Evolutionary conservation across 92 coral and sea anemone genomes (phyloP).

Genomic region (Epizoanthus ramosus): DNA sequence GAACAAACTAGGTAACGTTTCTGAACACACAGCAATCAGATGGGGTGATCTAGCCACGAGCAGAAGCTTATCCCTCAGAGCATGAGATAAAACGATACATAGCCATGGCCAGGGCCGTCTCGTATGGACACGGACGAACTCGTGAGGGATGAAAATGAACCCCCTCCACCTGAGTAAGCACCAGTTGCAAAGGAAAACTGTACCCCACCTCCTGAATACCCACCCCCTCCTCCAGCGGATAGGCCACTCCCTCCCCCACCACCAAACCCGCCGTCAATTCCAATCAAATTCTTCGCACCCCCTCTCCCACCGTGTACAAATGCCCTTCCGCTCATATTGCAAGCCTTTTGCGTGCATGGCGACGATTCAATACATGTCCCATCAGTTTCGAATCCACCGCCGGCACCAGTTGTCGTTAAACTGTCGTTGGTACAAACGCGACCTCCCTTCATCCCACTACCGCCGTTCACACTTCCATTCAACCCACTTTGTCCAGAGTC

Average conservation of each 20-base stretch:
- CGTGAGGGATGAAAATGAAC: conserved; percentile 17
- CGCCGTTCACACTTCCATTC: conserved; percentile 30
- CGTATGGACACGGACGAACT: neutral
- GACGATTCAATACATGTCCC: neutral
- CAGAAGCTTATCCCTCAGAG: no score
- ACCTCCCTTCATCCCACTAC: conserved; percentile 16
- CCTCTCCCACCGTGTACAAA: conserved; percentile 33
- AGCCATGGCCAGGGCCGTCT: neutral
- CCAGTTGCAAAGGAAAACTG: neutral
- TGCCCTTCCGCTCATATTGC: conserved; percentile 16
- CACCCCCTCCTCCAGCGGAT: conserved; percentile 31
- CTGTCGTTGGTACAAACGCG: neutral
- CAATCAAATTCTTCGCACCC: neutral
- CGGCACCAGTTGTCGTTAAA: conserved; percentile 14
- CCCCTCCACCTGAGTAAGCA: conserved; percentile 31
- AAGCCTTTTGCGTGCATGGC: neutral
- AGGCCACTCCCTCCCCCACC: conserved; percentile 13
- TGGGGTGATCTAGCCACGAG: no score
- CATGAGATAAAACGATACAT: conserved; percentile 3
- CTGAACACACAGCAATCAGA: no score
- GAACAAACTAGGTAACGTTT: no score
- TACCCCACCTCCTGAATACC: conserved; percentile 33
- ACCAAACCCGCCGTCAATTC: conserved; percentile 29
- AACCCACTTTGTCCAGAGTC: conserved; percentile 9
- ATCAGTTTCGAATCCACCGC: conserved; percentile 15